Evolutionary conservation across 2,113 vertebrate species (phyloP).

Genomic region (Nematolebias whitei): DNA sequence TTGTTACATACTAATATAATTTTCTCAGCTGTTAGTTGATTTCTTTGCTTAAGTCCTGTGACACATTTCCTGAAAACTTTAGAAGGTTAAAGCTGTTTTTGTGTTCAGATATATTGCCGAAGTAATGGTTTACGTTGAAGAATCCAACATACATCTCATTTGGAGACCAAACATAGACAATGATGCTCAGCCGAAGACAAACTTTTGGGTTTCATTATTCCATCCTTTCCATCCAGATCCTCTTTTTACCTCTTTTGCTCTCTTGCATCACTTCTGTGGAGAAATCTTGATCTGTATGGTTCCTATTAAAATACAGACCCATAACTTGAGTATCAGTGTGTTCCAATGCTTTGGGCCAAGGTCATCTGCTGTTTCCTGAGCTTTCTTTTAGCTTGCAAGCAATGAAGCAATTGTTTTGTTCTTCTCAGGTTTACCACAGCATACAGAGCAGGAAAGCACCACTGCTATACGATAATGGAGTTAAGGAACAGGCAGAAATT

Average conservation of each 20-base stretch:
- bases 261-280: neutral
- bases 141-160: no score
- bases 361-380: neutral
- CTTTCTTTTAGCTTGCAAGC: neutral
- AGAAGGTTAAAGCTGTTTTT: no score
- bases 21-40: no score
- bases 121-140: no score
- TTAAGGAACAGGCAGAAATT: neutral
- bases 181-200: neutral
- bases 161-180: no score
- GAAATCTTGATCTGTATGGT: constrained; percentile 4
- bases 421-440: neutral
- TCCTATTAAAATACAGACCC: neutral
- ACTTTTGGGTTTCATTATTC: neutral
- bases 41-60: no score
- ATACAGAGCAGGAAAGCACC: neutral
- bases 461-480: neutral
- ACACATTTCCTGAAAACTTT: no score
- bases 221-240: neutral
- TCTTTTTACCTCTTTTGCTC: neutral
- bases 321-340: constrained; percentile 9
- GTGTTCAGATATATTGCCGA: no score
- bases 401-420: neutral
- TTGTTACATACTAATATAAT: no score
- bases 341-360: neutral